Base-by-base conservation (phyloP, 2,113 vertebrate genomes). In the Forbesichthys agassizii region DNA sequence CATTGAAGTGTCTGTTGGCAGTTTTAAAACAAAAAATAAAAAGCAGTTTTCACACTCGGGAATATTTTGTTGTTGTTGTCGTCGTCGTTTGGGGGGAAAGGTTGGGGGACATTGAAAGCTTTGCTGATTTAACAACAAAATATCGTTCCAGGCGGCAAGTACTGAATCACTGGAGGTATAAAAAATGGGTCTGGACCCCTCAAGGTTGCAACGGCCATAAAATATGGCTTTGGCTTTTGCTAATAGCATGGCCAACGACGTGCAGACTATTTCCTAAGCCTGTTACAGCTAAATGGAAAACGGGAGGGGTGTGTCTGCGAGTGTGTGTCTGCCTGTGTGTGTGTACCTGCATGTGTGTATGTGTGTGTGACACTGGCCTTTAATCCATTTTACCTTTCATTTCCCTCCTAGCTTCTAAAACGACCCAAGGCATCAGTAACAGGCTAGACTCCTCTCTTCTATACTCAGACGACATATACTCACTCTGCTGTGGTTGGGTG, bases 341-440 rank as follows among this genome's bases (percentile, higher is more conserved):
- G 67, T n/a, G 66, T 59, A 82, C 55, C 79, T 81, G 80, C 76
- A 78, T 77, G 66, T 68, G 65, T 18, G 49, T 51, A 70, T 66
- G 64, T 68, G 68, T 66, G 48, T 71, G 69, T 61, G 76, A 86
- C 84, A 83, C 71, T 73, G 79, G 71, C 53, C 74, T 88, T 84
- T 88, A 88, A 90, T 88, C 85, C 86, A 86, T 74, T 90, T 88
- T 86, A 74, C 62, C 77, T 79, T 83, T 86, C 68, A 88, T 87
- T 88, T 83, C 64, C 78, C 71, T 86, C 80, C 63, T 61, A 55
- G 76, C 68, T 65, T 85, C 73, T 73, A 11, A 82, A 66, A 68
- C 84, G 81, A 86, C 84, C 81, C 71, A 62, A 42, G 56, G 65
- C 70, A 52, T 27, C 58, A 16, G 51, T n/a, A 46, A 47, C 52